A percentile compares a stretch with the other conserved stretches of the same genome.
These are phyloP conservation scores for Caranx melampygus DNA, from an alignment of 2,113 vertebrate species.

Conservation along the genomic window DNA sequence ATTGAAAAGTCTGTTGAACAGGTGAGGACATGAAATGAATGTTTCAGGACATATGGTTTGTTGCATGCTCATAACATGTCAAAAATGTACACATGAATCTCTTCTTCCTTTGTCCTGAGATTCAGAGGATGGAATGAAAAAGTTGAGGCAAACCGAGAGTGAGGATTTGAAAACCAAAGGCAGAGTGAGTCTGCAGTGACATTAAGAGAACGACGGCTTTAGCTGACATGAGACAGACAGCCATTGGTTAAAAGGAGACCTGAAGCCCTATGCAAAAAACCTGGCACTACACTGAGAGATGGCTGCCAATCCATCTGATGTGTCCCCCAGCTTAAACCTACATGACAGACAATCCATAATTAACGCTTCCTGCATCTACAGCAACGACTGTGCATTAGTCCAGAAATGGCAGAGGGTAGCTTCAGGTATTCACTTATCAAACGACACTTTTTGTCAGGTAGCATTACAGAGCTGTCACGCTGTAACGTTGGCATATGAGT, in stretches of 20 bases:
- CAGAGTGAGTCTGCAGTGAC: slow-evolving; percentile 6
- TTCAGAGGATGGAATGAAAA: neutral
- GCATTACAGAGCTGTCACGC: neutral
- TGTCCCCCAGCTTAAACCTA: slow-evolving; percentile 4
- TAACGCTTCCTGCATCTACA: slow-evolving; percentile 20
- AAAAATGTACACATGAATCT: neutral
- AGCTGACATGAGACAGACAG: slow-evolving; percentile 49
- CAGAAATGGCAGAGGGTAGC: slow-evolving; percentile 1
- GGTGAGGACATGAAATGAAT: neutral
- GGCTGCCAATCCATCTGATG: slow-evolving; percentile 43
- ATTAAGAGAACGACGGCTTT: slow-evolving; percentile 19
- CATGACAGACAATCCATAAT: slow-evolving; percentile 54
- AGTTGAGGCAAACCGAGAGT: neutral
- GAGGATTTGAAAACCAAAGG: neutral
- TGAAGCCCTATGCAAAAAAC: slow-evolving; percentile 38
- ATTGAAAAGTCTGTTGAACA: neutral
- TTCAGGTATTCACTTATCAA: slow-evolving; percentile 35
- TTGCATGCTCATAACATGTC: neutral
- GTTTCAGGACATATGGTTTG: neutral
- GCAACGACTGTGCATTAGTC: slow-evolving; percentile 35
- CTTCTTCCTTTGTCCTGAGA: slow-evolving; percentile 3
- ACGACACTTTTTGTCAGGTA: slow-evolving; percentile 20
- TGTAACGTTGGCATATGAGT: neutral
- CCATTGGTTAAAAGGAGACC: slow-evolving; percentile 22
- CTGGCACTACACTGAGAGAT: slow-evolving; percentile 29